These are phyloP conservation scores for Leptodirus hochenwartii DNA, from an alignment of 2,888 invertebrate genomes.

Conservation along the genomic window DNA sequence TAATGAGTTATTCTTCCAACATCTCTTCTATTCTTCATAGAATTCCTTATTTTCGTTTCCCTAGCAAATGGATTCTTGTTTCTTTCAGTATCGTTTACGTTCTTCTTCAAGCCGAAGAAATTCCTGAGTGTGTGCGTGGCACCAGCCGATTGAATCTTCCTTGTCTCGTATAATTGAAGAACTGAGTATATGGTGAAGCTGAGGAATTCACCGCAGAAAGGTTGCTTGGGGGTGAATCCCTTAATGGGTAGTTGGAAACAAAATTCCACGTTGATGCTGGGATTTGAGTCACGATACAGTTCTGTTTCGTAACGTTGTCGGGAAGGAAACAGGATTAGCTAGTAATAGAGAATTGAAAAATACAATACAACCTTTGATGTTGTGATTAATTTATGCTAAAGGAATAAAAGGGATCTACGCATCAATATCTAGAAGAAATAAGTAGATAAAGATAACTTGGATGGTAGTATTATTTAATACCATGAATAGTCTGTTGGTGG, in stretches of 20 bases:
- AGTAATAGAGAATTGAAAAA: too few relatives aligned
- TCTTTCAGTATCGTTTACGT: constrained; percentile 16
- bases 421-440: too few relatives aligned
- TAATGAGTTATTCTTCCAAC: constrained; percentile 51
- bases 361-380: too few relatives aligned
- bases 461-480: too few relatives aligned
- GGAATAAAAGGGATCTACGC: too few relatives aligned
- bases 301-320: constrained; percentile 58
- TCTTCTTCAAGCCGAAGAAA: constrained; percentile 10
- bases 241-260: constrained; percentile 41
- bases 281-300: constrained; percentile 54
- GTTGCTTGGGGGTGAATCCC: constrained; percentile 33
- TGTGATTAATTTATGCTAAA: too few relatives aligned
- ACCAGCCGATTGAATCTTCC: constrained; percentile 4
- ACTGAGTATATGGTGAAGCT: constrained; percentile 50
- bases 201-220: constrained; percentile 45
- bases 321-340: constrained; percentile 64
- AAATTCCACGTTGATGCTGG: constrained; percentile 63
- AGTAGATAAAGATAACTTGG: too few relatives aligned
- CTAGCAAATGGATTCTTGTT: too few relatives aligned
- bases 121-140: constrained; percentile 8
- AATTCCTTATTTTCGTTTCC: too few relatives aligned
- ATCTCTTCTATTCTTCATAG: constrained; percentile 42
- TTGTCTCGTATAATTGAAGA: constrained; percentile 19
- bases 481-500: too few relatives aligned